These are phyloP conservation scores for Monochamus alternatus DNA, from an alignment of 2,888 invertebrate genomes.

Conservation along the genomic window DNA sequence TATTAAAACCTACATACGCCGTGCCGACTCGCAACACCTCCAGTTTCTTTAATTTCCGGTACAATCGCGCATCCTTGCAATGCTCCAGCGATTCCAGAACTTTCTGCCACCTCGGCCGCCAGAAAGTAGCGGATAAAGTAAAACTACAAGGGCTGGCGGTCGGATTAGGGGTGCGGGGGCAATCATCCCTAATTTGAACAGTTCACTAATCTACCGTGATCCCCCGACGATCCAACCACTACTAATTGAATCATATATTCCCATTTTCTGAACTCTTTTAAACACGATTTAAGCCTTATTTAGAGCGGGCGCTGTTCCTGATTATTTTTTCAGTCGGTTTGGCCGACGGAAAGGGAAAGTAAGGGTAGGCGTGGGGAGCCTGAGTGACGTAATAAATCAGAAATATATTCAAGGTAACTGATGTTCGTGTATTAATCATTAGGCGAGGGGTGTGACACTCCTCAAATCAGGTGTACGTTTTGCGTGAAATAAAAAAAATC, in stretches of 20 bases:
- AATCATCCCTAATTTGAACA: conserved; percentile 35
- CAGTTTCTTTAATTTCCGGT: conserved; percentile 1
- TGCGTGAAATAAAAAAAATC: too few relatives aligned
- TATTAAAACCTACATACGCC: conserved; percentile 1
- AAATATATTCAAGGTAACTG: neutral
- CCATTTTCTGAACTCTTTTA: conserved; percentile 32
- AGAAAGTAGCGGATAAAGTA: conserved; percentile 12
- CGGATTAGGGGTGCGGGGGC: conserved; percentile 14
- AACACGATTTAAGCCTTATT: conserved; percentile 16
- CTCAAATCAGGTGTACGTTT: too few relatives aligned
- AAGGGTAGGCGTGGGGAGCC: neutral
- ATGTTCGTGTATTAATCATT: too few relatives aligned
- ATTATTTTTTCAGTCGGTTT: conserved; percentile 22
- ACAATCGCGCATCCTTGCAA: too few relatives aligned
- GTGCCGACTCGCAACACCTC: neutral
- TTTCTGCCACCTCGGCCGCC: neutral
- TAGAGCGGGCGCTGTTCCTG: conserved; percentile 5
- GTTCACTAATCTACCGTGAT: conserved; percentile 35
- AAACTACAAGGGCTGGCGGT: conserved; percentile 11
- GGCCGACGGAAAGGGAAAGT: neutral
- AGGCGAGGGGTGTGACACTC: too few relatives aligned
- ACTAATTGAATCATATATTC: conserved; percentile 36
- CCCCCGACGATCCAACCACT: conserved; percentile 14
- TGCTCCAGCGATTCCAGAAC: neutral
- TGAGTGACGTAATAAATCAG: neutral